phyloP scores from a whole-genome alignment of 2,113 vertebrate species.

The Poecilia latipinna region DNA sequence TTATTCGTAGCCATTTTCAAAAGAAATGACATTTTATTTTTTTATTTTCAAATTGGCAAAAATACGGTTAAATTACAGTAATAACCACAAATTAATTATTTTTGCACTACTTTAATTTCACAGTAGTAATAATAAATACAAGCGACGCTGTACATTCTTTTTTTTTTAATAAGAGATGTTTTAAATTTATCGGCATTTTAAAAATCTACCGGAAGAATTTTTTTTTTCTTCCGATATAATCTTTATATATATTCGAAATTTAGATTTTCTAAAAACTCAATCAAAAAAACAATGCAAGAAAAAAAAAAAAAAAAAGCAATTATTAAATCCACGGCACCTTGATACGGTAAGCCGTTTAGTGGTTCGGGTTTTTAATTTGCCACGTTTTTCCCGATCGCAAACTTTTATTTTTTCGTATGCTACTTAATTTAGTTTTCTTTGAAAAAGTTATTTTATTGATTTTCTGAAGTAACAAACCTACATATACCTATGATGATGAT shows the following conservation, averaged over 20 bases:
- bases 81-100: conserved; percentile 1
- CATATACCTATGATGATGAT: conserved; percentile 1
- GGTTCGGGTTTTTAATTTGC: background rate
- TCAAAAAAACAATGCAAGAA: background rate
- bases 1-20: background rate
- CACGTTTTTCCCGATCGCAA: background rate
- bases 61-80: background rate
- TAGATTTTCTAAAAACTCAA: background rate
- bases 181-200: background rate
- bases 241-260: background rate
- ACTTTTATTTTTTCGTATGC: background rate
- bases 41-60: background rate
- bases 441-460: background rate
- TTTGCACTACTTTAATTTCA: too few species aligned
- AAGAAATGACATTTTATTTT: background rate
- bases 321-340: background rate
- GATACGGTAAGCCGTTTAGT: background rate
- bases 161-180: background rate
- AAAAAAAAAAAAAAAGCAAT: background rate
- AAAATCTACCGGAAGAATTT: background rate
- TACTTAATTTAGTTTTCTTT: background rate
- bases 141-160: background rate
- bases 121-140: background rate
- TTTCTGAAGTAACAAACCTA: background rate
- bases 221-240: background rate